These are phyloP conservation scores for Hyperopisus bebe DNA, from an alignment of 2,113 vertebrate genomes.

Conservation along the genomic window DNA sequence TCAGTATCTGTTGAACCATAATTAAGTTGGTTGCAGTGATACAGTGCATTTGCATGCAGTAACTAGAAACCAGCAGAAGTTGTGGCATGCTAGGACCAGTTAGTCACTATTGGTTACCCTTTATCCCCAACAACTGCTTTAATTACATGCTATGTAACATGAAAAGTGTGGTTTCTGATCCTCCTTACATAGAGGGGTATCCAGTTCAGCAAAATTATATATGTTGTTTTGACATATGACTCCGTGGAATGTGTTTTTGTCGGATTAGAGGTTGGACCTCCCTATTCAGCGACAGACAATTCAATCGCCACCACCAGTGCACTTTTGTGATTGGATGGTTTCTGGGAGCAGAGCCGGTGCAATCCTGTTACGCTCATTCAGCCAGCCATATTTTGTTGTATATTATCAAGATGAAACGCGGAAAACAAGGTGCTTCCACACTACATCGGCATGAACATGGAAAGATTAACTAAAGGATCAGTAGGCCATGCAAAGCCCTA, in stretches of 20 bases:
- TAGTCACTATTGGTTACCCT: neutral
- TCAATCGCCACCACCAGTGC: neutral
- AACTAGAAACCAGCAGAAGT: neutral
- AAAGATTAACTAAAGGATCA: neutral
- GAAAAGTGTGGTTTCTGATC: neutral
- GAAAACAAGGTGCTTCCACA: neutral
- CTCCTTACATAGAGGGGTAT: neutral
- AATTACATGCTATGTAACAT: neutral
- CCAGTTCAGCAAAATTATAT: neutral
- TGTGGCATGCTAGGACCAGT: neutral
- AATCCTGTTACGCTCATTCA: neutral
- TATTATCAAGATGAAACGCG: neutral
- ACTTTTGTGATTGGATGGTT: neutral
- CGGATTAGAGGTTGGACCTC: neutral
- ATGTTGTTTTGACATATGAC: conserved; percentile 1
- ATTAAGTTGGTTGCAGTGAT: neutral
- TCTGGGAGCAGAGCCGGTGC: neutral
- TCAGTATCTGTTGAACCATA: neutral
- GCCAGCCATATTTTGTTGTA: neutral
- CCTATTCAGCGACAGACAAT: neutral
- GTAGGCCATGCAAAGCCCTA: neutral
- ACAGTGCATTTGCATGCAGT: neutral
- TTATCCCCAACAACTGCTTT: neutral
- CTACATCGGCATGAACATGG: neutral
- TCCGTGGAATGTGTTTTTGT: neutral